A percentile compares a stretch with the other conserved stretches of the same genome.
phyloP scores from a whole-genome alignment of 2,888 invertebrate species.

The Drepanosiphum platanoidis region DNA sequence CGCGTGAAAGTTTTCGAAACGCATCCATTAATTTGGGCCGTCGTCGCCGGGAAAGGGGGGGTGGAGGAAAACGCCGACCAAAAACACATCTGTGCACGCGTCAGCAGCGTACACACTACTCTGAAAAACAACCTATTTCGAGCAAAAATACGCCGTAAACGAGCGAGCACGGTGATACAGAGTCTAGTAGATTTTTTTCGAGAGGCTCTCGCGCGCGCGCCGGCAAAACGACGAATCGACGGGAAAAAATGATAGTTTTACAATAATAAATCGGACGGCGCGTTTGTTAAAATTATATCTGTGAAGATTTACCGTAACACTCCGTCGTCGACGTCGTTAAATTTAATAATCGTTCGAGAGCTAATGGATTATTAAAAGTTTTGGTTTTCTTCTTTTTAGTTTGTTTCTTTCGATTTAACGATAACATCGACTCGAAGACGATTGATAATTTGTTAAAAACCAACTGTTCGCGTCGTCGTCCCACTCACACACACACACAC shows the following conservation, averaged over 20 bases:
- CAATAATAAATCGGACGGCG: background rate
- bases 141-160: no score
- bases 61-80: background rate
- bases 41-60: background rate
- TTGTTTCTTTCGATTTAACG: background rate
- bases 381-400: background rate
- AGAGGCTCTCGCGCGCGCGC: no score
- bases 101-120: no score
- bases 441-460: background rate
- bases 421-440: background rate
- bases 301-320: background rate
- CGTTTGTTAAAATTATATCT: no score
- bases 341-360: background rate
- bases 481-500: no score
- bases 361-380: background rate
- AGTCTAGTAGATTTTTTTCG: no score
- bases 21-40: conserved; percentile 3
- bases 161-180: no score
- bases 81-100: background rate
- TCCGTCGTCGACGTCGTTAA: background rate
- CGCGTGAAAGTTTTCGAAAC: background rate
- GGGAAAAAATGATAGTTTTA: background rate
- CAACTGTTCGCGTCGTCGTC: no score
- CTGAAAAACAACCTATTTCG: no score
- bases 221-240: no score